A percentile compares a stretch with the other conserved stretches of the same genome.
Evolutionary conservation across 2,797 vertebrate genomes (phyloP).

Genomic region (Acanthornis magna): DNA sequence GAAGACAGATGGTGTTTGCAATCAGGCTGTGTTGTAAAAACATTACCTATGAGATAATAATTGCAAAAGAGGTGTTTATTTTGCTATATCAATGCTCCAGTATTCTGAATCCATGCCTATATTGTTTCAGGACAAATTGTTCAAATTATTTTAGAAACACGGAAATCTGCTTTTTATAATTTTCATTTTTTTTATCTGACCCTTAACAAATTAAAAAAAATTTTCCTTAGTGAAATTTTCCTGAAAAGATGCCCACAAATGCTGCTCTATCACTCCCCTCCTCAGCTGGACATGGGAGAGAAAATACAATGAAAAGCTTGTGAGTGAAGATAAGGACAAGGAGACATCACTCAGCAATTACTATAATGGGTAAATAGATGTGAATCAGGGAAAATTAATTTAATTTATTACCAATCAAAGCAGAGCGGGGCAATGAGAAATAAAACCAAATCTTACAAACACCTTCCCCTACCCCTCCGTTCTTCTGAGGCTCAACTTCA

Average conservation of each 20-base stretch:
- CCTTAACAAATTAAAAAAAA: neutral
- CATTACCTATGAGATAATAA: neutral
- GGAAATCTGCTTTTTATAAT: neutral
- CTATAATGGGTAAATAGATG: neutral
- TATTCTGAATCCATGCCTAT: neutral
- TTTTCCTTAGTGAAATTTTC: neutral
- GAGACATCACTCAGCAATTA: neutral
- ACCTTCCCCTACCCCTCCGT: neutral
- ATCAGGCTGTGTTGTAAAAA: neutral
- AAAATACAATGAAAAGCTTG: rapidly evolving
- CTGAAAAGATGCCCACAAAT: neutral
- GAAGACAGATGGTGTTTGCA: neutral
- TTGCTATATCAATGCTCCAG: neutral
- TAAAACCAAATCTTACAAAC: neutral
- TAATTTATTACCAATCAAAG: neutral
- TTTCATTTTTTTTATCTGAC: neutral
- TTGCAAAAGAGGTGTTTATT: neutral
- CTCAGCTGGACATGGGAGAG: neutral
- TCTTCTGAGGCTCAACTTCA: neutral
- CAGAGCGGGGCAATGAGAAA: neutral
- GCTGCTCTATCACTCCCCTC: neutral
- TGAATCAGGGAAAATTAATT: neutral
- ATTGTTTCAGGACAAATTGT: neutral
- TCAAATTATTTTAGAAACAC: neutral
- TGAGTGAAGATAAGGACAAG: neutral